Evolutionary conservation across 2,888 invertebrate species (phyloP).

Genomic region (Meganola albula): DNA sequence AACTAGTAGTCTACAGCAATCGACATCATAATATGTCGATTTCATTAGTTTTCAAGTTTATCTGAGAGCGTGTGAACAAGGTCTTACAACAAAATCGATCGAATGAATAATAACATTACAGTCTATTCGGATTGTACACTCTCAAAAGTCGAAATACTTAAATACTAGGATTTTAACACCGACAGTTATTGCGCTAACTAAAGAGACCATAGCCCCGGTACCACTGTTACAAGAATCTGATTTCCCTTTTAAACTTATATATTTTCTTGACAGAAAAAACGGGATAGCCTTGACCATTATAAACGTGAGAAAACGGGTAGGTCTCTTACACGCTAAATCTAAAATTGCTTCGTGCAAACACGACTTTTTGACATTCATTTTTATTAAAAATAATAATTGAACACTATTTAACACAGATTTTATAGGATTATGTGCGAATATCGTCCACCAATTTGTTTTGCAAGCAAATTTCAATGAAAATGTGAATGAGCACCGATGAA

Average conservation of each 20-base stretch:
- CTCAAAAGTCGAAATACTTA: slow-evolving; percentile 67
- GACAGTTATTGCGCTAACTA: slow-evolving; percentile 62
- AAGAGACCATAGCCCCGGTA: too few relatives aligned
- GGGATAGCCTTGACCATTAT: too few relatives aligned
- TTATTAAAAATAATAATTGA: slow-evolving; percentile 35
- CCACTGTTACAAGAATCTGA: slow-evolving; percentile 19
- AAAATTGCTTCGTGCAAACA: slow-evolving; percentile 57
- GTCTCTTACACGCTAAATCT: slow-evolving; percentile 43
- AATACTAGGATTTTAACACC: slow-evolving; percentile 36
- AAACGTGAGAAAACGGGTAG: too few relatives aligned
- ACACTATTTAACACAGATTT: slow-evolving; percentile 39
- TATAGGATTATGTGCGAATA: slow-evolving; percentile 22
- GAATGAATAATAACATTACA: slow-evolving; percentile 59
- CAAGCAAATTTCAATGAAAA: too few relatives aligned
- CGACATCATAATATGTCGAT: too few relatives aligned
- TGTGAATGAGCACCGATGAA: too few relatives aligned
- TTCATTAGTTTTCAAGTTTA: too few relatives aligned
- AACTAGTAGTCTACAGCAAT: too few relatives aligned
- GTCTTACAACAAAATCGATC: slow-evolving; percentile 36
- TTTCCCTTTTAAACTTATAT: too few relatives aligned
- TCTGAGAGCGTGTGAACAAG: slow-evolving; percentile 17
- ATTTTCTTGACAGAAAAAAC: too few relatives aligned
- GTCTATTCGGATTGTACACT: slow-evolving; percentile 74
- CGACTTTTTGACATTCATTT: slow-evolving; percentile 25
- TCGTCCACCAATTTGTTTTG: too few relatives aligned